Evolutionary conservation across 2,113 vertebrate genomes (phyloP).

Genomic region (Sialia sialis): DNA sequence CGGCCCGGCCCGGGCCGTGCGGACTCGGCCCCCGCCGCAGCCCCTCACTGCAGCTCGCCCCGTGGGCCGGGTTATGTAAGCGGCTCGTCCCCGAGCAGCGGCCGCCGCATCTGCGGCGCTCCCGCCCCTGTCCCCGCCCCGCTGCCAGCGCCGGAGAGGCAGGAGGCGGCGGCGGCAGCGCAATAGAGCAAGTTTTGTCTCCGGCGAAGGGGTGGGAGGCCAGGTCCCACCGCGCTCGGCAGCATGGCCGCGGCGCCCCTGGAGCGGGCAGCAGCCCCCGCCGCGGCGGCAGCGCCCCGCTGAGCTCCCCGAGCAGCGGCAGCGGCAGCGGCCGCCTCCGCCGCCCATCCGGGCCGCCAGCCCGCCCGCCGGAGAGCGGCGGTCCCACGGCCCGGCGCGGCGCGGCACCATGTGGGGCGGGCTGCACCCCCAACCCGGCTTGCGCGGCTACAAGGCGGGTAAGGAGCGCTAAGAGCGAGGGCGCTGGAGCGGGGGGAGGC

Average conservation of each 20-base stretch:
- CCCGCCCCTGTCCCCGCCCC: not conserved
- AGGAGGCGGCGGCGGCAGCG: not conserved
- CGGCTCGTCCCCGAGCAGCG: not conserved
- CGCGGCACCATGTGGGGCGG: not conserved
- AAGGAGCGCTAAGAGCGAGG: not conserved
- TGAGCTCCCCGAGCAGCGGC: not conserved
- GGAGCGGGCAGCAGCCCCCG: not conserved
- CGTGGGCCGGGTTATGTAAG: not conserved
- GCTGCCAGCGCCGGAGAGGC: not conserved
- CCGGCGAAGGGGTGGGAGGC: not conserved
- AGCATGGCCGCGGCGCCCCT: not conserved
- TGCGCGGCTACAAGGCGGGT: not conserved
- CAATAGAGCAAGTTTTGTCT: not conserved
- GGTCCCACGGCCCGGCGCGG: not conserved
- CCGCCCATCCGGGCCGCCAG: too few relatives aligned
- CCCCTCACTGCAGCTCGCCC: not conserved
- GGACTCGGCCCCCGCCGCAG: too few relatives aligned
- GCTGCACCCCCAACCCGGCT: not conserved
- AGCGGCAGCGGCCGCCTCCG: not conserved
- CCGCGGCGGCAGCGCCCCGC: not conserved
- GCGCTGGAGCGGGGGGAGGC: not conserved
- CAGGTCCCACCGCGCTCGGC: not conserved
- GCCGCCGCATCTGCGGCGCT: not conserved
- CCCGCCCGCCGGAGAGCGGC: not conserved
- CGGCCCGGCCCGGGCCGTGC: rapidly evolving